Conservation (phyloP, 1,140 invertebrate genomes). For the Ceratosolen fusciceps region DNA sequence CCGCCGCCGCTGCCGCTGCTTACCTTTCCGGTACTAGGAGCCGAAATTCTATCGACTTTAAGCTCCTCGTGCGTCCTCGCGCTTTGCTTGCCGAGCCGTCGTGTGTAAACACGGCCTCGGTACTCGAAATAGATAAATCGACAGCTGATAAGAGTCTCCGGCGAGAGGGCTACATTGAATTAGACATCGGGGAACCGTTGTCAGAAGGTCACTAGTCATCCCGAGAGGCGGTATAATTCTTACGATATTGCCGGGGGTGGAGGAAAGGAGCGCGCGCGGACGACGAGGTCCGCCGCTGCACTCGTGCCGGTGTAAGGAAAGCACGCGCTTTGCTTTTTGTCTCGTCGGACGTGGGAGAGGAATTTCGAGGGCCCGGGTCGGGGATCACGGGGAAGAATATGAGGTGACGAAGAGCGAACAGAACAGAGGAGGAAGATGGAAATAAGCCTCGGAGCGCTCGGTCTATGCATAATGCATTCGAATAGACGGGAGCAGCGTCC, state of each 20-base stretch:
- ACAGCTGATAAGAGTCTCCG: not conserved
- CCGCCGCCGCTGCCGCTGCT: too few relatives aligned
- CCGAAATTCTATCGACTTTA: not conserved
- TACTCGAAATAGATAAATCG: constrained; percentile 4
- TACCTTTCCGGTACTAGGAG: too few relatives aligned
- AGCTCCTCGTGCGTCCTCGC: too few relatives aligned
- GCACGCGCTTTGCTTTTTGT: constrained; percentile 5
- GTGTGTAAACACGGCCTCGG: too few relatives aligned
- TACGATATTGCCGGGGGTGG: not conserved
- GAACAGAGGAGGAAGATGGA: not conserved
- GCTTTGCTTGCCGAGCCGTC: too few relatives aligned
- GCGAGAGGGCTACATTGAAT: not conserved
- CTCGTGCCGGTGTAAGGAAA: not conserved
- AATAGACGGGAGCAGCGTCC: not conserved
- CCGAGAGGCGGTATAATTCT: too few relatives aligned
- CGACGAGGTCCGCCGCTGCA: not conserved
- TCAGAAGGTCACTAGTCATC: not conserved
- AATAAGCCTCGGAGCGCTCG: not conserved
- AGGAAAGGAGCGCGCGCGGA: not conserved
- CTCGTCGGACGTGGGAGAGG: constrained; percentile 30
- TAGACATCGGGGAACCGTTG: not conserved
- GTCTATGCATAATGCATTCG: not conserved
- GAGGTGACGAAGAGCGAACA: constrained; percentile 8
- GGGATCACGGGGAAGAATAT: not conserved
- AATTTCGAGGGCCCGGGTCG: constrained; percentile 1